Conservation (phyloP, 2,797 vertebrate genomes). For the Perodicticus potto region DNA sequence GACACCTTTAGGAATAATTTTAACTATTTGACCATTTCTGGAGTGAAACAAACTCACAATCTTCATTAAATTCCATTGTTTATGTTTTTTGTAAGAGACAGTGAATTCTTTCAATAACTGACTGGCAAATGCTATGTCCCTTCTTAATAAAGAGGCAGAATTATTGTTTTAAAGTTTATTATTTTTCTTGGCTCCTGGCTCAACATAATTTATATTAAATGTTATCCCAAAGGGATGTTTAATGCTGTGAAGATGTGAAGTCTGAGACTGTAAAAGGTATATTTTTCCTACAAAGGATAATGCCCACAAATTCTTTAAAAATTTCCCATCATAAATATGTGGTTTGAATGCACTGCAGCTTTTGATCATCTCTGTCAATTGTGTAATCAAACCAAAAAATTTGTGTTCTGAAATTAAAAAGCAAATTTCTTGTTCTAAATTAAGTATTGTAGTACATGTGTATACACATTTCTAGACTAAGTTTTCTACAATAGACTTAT, state of each 20-base stretch:
- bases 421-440: not conserved
- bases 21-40: not conserved
- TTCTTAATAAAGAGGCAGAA: not conserved
- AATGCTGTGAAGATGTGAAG: not conserved
- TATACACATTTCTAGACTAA: not conserved
- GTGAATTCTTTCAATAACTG: not conserved
- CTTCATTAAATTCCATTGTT: not conserved
- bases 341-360: not conserved
- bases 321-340: not conserved
- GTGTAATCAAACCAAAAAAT: not conserved
- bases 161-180: too few species aligned
- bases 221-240: not conserved
- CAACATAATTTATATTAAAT: not conserved
- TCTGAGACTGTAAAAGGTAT: not conserved
- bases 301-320: not conserved
- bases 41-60: not conserved
- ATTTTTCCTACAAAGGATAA: not conserved
- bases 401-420: not conserved
- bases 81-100: not conserved
- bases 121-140: not conserved
- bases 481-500: not conserved
- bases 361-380: not conserved
- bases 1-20: not conserved
- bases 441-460: not conserved
- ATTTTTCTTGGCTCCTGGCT: not conserved